phyloP scores from a whole-genome alignment of 2,888 invertebrate genomes.

The Drosophila picticornis region DNA sequence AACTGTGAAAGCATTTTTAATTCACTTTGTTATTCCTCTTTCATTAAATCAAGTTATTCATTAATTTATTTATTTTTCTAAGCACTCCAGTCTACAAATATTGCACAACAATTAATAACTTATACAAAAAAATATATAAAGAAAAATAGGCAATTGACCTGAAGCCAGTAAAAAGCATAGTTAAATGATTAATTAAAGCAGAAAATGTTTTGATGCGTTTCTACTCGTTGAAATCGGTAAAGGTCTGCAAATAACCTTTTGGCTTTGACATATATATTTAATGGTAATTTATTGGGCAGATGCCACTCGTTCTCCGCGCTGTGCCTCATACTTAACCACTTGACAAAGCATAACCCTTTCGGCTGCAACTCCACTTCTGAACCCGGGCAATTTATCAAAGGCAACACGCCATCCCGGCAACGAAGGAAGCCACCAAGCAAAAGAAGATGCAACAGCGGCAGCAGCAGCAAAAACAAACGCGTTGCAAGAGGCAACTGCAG shows the following conservation, averaged over 20 bases:
- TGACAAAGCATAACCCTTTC: constrained; percentile 38
- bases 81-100: neutral
- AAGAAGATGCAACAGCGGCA: constrained; percentile 41
- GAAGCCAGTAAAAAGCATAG: neutral
- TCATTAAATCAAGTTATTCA: neutral
- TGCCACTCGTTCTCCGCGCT: constrained; percentile 5
- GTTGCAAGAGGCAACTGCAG: constrained; percentile 32
- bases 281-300: constrained; percentile 8
- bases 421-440: constrained; percentile 10
- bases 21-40: neutral
- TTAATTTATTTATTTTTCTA: neutral
- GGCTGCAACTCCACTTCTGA: constrained; percentile 51
- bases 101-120: neutral
- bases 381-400: constrained; percentile 70
- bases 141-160: neutral
- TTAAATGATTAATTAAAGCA: neutral
- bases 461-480: constrained; percentile 4
- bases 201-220: neutral
- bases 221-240: neutral
- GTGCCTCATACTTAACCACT: constrained; percentile 36
- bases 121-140: neutral
- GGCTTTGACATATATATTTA: constrained; percentile 6
- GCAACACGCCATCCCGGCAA: constrained; percentile 45
- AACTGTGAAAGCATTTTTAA: neutral
- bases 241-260: constrained; percentile 1